Conservation (phyloP, 2,888 invertebrate genomes). For the Ormia ochracea region DNA sequence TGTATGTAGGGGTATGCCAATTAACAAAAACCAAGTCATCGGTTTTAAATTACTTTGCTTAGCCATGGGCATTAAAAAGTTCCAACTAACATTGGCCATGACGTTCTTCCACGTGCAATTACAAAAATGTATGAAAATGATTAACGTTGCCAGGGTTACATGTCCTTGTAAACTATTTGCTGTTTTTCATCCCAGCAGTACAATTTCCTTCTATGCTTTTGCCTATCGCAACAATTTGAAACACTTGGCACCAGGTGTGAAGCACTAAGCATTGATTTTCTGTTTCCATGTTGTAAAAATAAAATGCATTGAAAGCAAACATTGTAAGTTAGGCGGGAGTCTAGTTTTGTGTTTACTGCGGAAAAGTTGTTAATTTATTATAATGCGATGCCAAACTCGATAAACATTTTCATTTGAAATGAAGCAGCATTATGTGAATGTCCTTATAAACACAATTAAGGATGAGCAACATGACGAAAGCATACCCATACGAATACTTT, state of each 20-base stretch:
- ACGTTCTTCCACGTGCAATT: neutral
- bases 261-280: neutral
- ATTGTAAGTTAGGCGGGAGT: neutral
- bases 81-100: neutral
- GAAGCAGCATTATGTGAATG: neutral
- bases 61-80: neutral
- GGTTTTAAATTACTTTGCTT: conserved; percentile 11
- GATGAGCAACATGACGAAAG: neutral
- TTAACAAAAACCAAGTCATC: neutral
- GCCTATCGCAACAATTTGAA: neutral
- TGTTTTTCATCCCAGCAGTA: conserved; percentile 1
- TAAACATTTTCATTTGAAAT: conserved; percentile 40
- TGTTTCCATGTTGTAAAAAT: neutral
- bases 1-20: neutral
- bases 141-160: neutral
- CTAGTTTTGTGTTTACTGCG: neutral
- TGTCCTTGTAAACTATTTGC: neutral
- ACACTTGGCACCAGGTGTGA: conserved; percentile 30
- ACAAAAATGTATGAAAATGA: neutral
- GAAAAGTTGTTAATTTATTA: conserved; percentile 18
- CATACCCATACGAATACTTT: neutral
- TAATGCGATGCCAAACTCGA: conserved; percentile 22
- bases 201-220: conserved; percentile 10
- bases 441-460: neutral
- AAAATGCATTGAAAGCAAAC: neutral